phyloP scores from a whole-genome alignment of 2,113 vertebrate genomes.

The Corydoras sp. region DNA sequence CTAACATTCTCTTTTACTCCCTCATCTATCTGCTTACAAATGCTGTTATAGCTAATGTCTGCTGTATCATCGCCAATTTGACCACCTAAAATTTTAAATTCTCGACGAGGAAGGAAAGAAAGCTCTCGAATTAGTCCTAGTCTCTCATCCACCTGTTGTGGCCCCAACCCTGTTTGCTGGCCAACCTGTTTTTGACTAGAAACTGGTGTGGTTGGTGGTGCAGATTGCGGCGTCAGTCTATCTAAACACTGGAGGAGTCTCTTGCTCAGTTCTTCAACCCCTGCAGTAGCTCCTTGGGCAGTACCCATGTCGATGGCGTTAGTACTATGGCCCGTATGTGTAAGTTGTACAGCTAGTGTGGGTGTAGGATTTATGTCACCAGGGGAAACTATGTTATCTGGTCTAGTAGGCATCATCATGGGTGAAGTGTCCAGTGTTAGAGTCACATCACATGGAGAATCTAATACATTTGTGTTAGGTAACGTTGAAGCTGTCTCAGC shows the following conservation, averaged over 20 bases:
- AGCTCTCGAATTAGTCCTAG: background rate
- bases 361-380: background rate
- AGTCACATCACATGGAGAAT: background rate
- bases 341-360: background rate
- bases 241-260: background rate
- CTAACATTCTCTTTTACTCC: background rate
- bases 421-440: background rate
- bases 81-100: conserved; percentile 34
- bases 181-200: background rate
- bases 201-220: background rate
- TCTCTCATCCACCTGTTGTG: background rate
- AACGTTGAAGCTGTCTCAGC: too few species aligned
- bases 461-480: too few species aligned
- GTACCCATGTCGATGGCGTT: background rate
- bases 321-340: background rate
- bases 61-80: conserved; percentile 15
- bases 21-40: conserved; percentile 25
- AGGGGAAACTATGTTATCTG: background rate
- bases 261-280: background rate
- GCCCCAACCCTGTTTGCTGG: background rate
- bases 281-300: background rate
- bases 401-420: background rate
- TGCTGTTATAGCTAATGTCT: conserved; percentile 16
- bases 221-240: background rate
- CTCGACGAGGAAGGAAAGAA: background rate